Base-by-base conservation (phyloP, 2,888 invertebrate genomes). In the Drosophila peninsularis region DNA sequence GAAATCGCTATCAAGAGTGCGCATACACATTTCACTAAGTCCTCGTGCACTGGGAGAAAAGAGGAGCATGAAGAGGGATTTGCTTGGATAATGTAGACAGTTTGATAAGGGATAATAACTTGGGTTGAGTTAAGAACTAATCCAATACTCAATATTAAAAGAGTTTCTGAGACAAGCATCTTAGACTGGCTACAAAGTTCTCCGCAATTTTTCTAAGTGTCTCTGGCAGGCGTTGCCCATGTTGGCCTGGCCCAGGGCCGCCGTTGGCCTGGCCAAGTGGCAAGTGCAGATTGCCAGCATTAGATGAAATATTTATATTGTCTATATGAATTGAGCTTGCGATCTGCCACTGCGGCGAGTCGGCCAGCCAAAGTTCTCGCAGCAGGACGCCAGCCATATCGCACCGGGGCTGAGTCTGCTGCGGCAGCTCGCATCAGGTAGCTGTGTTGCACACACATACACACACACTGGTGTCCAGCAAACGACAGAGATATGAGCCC, bases 201-300 rank as follows among this genome's bases (percentile, higher is more conserved):
- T 5, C 4, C 42, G 2, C 0, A n/a, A 32, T 7, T 36, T 74
- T 62, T 62, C 9, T 56, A 1, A 58, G 75, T 75, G 75, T 44
- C 58, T 17, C 13, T 36, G 17, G 24, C 44, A 53, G 70, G 64
- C 64, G 47, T 66, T 63, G 55, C 62, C 49, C 49, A 60, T 56
- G 39, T 60, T 47, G 27, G 65, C 44, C 61, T 58, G 42, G 62
- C 75, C 56, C 62, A 57, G 60, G 74, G 75, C 75, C 47, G 39
- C 41, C 36, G 52, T 60, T 62, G 10, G 41, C 41, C 42, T 50
- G 60, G 34, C 54, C 75, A 75, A 78, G 75, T 73, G 75, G 75
- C 91, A 91, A 90, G 90, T 91, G 90, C 90, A 90, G 91, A 90
- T 90, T 88, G 82, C 82, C 78, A 91, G 78, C 88, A 85, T 90